Evolutionary conservation across 2,888 invertebrate genomes (phyloP), one percentile per base, ranked within the genome.

Genomic region (Trimorus sp.): DNA sequence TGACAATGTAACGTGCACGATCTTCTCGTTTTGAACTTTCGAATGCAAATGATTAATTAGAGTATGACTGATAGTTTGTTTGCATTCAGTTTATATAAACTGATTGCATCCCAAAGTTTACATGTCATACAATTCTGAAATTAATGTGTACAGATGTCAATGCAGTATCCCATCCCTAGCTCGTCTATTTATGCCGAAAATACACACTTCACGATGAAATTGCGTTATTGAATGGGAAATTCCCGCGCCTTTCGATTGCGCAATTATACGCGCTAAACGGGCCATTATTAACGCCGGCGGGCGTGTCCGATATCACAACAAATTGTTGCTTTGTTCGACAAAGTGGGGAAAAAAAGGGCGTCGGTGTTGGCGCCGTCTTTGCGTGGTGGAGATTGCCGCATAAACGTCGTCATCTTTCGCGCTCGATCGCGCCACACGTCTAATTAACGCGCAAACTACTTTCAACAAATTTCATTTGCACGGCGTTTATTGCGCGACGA

Each of bases 81-180:
- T 60, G 60, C 42, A 60, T 60, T 42, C 14, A 49, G 49, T 62
- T 62, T 48, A 37, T 49, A 62, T 49, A 62, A 37, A 36, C 14
- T 49, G 62, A 62, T 62, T 62, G 62, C 62, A 48, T 62, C 48
- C 62, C 26, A 49, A 49, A 62, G 62, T 62, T 62, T 49, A 62
- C 49, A 49, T 62, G 62, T 37, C 62, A 62, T 62, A 62, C 51
- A 51, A 65, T 65, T 65, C 51, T 51, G 65, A 51, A 65, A 65
- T 65, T 65, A 53, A 65, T 65, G 40, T 65, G 38, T 65, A 38
- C 51, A 11, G 51, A 53, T 15, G 7, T 40, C 65, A 51, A 65
- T 51, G 51, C 51, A 65, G 40, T n/a, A n/a, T 14, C 51, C 6
- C 51, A 15, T 65, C 16, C 11, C 65, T 51, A 38, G n/a, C 26